These are phyloP conservation scores for Lepidonotus clava DNA, from an alignment of 2,888 invertebrate species.

Conservation along the genomic window DNA sequence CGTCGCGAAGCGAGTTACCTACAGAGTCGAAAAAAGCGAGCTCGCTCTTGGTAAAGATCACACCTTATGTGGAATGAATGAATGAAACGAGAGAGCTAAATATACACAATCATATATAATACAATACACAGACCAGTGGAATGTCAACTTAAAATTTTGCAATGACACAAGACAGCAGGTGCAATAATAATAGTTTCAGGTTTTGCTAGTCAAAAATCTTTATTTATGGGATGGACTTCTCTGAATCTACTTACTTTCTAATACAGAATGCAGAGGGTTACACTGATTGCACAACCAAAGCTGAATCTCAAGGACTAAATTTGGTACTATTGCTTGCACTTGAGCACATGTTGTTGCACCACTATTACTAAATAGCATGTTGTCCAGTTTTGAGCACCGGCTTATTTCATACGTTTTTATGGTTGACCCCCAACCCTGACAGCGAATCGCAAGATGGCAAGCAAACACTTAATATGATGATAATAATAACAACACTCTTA, in stretches of 20 bases:
- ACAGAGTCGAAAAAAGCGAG: not conserved
- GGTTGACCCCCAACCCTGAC: too few species aligned
- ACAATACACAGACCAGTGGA: slow-evolving; percentile 12
- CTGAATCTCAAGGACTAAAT: not conserved
- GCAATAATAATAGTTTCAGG: not conserved
- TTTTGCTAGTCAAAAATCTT: not conserved
- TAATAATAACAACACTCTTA: too few species aligned
- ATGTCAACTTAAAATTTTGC: slow-evolving; percentile 6
- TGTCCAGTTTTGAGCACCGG: slow-evolving; percentile 10
- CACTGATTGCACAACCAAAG: slow-evolving; percentile 8
- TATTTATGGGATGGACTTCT: too few species aligned
- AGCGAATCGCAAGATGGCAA: too few species aligned
- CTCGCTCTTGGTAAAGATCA: not conserved
- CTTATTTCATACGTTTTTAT: too few species aligned
- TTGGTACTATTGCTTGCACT: slow-evolving; percentile 23
- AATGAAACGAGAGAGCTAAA: not conserved
- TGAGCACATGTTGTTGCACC: not conserved
- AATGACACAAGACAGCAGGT: not conserved
- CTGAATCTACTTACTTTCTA: too few species aligned
- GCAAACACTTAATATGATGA: too few species aligned
- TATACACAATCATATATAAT: slow-evolving; percentile 23
- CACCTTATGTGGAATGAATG: not conserved
- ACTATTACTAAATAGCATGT: not conserved
- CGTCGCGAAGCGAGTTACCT: not conserved
- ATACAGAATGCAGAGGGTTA: not conserved